Percentiles rank a stretch among this genome's conserved stretches.
Conservation (phyloP, 2,113 vertebrate species). For the Rhizomys pruinosus region DNA sequence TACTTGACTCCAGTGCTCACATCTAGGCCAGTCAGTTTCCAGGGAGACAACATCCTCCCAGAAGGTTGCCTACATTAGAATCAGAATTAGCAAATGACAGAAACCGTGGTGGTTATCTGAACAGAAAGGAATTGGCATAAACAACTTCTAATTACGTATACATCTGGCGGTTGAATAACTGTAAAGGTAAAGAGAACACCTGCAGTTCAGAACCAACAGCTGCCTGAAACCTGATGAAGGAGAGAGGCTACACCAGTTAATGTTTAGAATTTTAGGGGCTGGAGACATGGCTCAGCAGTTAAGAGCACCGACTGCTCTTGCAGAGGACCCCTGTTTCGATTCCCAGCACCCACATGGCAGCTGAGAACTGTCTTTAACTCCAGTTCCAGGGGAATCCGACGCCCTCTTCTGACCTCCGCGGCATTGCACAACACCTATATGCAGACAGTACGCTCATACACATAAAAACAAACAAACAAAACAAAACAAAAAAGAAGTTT, state of each 20-base stretch:
- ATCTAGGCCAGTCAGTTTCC: neutral
- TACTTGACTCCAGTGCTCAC: neutral
- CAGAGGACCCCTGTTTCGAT: too few relatives aligned
- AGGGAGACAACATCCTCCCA: rapidly evolving
- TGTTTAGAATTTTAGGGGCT: neutral
- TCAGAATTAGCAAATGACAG: neutral
- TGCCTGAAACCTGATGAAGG: neutral
- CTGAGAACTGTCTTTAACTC: too few relatives aligned
- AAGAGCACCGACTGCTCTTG: too few relatives aligned
- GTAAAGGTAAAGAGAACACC: neutral
- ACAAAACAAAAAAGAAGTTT: too few relatives aligned
- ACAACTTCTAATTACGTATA: neutral
- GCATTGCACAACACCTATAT: too few relatives aligned
- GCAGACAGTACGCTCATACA: too few relatives aligned
- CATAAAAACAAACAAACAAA: too few relatives aligned
- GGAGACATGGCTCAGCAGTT: too few relatives aligned
- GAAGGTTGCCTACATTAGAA: neutral
- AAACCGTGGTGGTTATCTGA: neutral
- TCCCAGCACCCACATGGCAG: too few relatives aligned
- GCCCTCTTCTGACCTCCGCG: too few relatives aligned
- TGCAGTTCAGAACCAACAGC: neutral
- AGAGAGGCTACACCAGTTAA: neutral
- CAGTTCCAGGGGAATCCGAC: too few relatives aligned
- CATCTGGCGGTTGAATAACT: neutral
- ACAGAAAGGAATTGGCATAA: neutral